A percentile compares a stretch with the other conserved stretches of the same genome.
phyloP scores from a whole-genome alignment of 2,888 invertebrate genomes.

The Metalampra italica region DNA sequence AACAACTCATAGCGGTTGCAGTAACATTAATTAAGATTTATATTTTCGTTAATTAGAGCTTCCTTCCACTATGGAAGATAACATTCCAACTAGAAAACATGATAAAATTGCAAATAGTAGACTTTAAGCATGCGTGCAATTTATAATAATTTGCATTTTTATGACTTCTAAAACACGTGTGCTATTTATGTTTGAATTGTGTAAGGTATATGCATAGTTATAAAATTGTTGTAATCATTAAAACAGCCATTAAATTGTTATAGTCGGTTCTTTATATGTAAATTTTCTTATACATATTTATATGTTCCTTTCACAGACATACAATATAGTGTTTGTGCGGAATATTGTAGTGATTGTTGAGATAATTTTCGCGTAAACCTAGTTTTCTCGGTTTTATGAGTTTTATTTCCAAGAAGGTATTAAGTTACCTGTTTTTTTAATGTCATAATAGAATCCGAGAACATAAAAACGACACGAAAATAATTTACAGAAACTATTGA shows the following conservation, averaged over 20 bases:
- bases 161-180: not conserved
- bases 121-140: slow-evolving; percentile 10
- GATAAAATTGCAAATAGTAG: not conserved
- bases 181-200: not conserved
- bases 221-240: slow-evolving; percentile 7
- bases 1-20: slow-evolving; percentile 2
- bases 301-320: slow-evolving; percentile 41
- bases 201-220: not conserved
- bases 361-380: slow-evolving; percentile 13
- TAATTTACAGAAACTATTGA: too few relatives aligned
- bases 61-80: slow-evolving; percentile 28
- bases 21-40: slow-evolving; percentile 28
- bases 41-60: slow-evolving; percentile 25
- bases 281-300: slow-evolving; percentile 34
- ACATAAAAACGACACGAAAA: too few relatives aligned
- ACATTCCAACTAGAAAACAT: not conserved
- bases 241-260: slow-evolving; percentile 34
- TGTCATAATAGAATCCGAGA: not conserved
- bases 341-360: slow-evolving; percentile 3
- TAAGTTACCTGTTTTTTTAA: not conserved
- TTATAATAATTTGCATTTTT: slow-evolving; percentile 16
- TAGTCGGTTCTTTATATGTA: slow-evolving; percentile 35
- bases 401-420: not conserved
- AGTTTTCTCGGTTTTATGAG: slow-evolving; percentile 16
- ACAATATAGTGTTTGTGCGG: slow-evolving; percentile 18